phyloP scores from a whole-genome alignment of 2,888 invertebrate genomes.

The Miltochrista miniata region DNA sequence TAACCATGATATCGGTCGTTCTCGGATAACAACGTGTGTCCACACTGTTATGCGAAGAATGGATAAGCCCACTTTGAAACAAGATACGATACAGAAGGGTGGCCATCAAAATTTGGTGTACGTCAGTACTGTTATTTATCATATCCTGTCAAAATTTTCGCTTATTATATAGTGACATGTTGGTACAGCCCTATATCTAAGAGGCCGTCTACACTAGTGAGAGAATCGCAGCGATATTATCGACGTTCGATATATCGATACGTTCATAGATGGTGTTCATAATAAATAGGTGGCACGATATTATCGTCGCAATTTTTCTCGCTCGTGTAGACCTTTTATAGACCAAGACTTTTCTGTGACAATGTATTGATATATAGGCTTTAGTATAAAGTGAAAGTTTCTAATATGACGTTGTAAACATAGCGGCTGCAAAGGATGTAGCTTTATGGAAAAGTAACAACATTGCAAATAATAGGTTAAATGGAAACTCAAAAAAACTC shows the following conservation, averaged over 20 bases:
- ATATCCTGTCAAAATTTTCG: slow-evolving; percentile 77
- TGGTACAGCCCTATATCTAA: slow-evolving; percentile 25
- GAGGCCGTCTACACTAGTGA: slow-evolving; percentile 36
- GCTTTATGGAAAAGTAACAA: too few species aligned
- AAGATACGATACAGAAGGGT: slow-evolving; percentile 76
- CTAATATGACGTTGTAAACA: background rate
- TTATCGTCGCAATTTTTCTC: too few species aligned
- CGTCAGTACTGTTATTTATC: slow-evolving; percentile 73
- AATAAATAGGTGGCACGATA: too few species aligned
- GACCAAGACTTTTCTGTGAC: background rate
- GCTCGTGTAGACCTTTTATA: too few species aligned
- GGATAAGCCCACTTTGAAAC: slow-evolving; percentile 78
- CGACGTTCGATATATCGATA: too few species aligned
- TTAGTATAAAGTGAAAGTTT: background rate
- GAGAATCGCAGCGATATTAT: too few species aligned
- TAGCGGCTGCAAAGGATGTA: background rate
- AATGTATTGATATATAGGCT: background rate
- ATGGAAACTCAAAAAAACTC: too few species aligned
- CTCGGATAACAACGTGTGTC: slow-evolving; percentile 51
- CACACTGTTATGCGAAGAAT: slow-evolving; percentile 66
- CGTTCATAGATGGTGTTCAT: too few species aligned
- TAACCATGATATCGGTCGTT: slow-evolving; percentile 46
- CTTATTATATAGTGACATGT: slow-evolving; percentile 64
- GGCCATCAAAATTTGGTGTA: slow-evolving; percentile 75
- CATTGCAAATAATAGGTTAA: too few species aligned